Evolutionary conservation across 2,888 invertebrate genomes (phyloP), one percentile per base, ranked within the genome.

Genomic region (Liopterus haemorrhoidalis): DNA sequence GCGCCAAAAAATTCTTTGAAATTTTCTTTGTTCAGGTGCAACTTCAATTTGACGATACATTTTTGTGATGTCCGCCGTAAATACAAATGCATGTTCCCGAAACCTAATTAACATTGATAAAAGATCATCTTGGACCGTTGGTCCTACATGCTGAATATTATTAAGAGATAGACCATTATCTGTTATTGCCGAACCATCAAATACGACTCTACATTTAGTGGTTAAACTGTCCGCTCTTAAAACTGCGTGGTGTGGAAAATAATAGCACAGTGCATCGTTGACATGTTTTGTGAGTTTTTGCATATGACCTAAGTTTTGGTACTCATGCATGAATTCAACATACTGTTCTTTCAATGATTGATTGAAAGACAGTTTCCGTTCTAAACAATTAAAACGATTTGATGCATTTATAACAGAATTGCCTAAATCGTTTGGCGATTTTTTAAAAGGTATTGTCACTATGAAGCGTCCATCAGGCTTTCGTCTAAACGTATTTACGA

Each of bases 141-240:
- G 31, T 11, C 33, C 41, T 24, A 18, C 24, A 12, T 32, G 22
- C 22, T 32, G 32, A 15, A 32, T 24, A 30, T 40, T 16, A 14
- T 40, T 40, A 9, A 40, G 16, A 31, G 21, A 31, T 8, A 28
- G 39, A 14, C 39, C 28, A 12, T 30, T 39, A 6, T 9, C 11
- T 28, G 39, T 28, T 19, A 28, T 39, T 9, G 18, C 27, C 8
- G 20, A 28, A 2, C 28, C 39, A 28, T 39, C 39, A 28, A 39
- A 39, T 16, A 39, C 27, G 16, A 30, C 39, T 39, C 39, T 39
- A 5, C 27, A 18, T 9, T 18, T 27, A 19, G 39, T 39, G 5
- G 39, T 39, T 9, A 39, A n/a, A 14, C 39, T 39, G 27, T 27
- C 39, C 16, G n/a, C n/a, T 28, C 28, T 27, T 39, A 39, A 28